Evolutionary conservation across 2,113 vertebrate genomes (phyloP), one percentile per base, ranked within the genome.

Genomic region (Brienomyrus brachyistius): DNA sequence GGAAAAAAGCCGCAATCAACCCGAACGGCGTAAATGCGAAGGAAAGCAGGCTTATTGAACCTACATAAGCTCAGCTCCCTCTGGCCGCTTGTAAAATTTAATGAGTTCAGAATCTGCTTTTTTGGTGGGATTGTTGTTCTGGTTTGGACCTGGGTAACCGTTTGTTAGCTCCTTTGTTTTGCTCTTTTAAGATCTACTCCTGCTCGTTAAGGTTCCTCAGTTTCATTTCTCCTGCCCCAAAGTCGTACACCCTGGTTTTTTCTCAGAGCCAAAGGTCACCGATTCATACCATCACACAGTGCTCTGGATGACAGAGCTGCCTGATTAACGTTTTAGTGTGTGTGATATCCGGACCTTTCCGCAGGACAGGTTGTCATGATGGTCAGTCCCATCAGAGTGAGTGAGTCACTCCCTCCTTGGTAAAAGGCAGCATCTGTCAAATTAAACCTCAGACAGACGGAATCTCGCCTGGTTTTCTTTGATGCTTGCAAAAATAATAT

Each of bases 21-120:
- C 88, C 13, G 89, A 94, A 91, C 92, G 93, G 94, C 1, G 95
- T 94, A 94, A 92, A 90, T 91, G 92, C 90, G 93, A 91, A 93
- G 91, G 87, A 92, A 92, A 94, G 92, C 40, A 94, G 93, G 93
- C 92, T 93, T 95, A 95, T 94, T 95, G 94, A 95, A 92, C 62
- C 88, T 80, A 91, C 91, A 90, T 91, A 93, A 91, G 90, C 93
- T 51, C 88, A 89, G 92, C 90, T 70, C 89, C 90, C 91, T 56
- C 91, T 89, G 90, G 90, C 91, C 86, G 82, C 91, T 86, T 86
- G 85, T 51, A 86, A 86, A 52, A 86, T 51, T 86, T 83, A 48
- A 83, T 83, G 80, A 47, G 80, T 23, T 84, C 82, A 84, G 21
- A 84, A 84, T 47, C 45, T 84, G 15, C 45, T 48, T 47, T 84